These are phyloP conservation scores for Ichneumoninae sp. DNA, from an alignment of 2,888 invertebrate genomes.

Conservation along the genomic window DNA sequence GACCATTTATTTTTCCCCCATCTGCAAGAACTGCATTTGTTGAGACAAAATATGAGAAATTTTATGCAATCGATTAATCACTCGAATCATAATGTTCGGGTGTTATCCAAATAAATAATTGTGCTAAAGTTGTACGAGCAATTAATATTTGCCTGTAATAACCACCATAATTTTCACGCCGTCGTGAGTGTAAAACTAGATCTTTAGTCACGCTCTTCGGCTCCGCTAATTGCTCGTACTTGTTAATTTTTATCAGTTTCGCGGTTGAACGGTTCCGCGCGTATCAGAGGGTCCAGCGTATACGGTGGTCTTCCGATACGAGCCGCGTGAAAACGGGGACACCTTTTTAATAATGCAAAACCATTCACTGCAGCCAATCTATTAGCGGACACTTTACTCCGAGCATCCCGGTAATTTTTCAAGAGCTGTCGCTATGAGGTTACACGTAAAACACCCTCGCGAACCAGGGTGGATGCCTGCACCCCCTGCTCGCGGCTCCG, in stretches of 20 bases:
- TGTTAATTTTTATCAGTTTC: constrained; percentile 38
- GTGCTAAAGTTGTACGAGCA: background rate
- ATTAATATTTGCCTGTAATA: background rate
- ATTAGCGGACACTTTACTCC: constrained; percentile 77
- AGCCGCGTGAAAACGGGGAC: constrained; percentile 35
- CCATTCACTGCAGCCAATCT: constrained; percentile 72
- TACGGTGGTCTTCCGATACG: background rate
- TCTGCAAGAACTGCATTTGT: background rate
- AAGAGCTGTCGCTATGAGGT: constrained; percentile 75
- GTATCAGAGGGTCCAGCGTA: background rate
- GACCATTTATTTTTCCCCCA: background rate
- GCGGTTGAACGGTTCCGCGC: constrained; percentile 29
- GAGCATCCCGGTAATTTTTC: constrained; percentile 75
- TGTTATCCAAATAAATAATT: background rate
- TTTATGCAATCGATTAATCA: background rate
- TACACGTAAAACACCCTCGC: constrained; percentile 69
- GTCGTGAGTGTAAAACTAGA: background rate
- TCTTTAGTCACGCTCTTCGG: constrained; percentile 13
- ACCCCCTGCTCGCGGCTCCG: constrained; percentile 37
- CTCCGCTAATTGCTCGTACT: constrained; percentile 6
- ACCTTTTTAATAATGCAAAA: constrained; percentile 71
- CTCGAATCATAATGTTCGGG: background rate
- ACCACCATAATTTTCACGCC: background rate
- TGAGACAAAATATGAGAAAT: background rate
- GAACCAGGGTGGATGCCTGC: constrained; percentile 40